These are phyloP conservation scores for Nibea albiflora DNA, from an alignment of 2,113 vertebrate species.

Conservation along the genomic window DNA sequence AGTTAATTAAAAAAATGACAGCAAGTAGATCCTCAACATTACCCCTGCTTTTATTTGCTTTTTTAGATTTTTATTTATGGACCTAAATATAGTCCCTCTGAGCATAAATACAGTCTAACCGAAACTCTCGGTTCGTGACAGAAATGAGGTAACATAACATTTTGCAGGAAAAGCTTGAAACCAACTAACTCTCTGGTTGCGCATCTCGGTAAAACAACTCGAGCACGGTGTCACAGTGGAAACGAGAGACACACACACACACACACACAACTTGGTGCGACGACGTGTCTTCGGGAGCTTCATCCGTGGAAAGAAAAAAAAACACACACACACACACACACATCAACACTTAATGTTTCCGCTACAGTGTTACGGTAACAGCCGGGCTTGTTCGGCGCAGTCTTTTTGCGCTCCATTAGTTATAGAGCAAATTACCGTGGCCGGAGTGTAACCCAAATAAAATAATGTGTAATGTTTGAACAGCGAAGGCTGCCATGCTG, in stretches of 20 bases:
- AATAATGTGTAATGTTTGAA: not conserved
- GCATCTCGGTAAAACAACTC: constrained; percentile 14
- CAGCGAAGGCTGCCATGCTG: constrained; percentile 54
- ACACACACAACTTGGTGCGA: constrained; percentile 28
- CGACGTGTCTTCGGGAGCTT: constrained; percentile 44
- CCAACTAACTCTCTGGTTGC: not conserved
- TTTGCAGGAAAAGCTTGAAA: not conserved
- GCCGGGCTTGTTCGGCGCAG: constrained; percentile 36
- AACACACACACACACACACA: constrained; percentile 34
- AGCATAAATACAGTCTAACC: not conserved
- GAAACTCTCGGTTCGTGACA: not conserved
- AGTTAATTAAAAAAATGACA: not conserved
- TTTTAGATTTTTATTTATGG: not conserved
- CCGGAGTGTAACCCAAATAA: not conserved
- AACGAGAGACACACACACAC: constrained; percentile 14
- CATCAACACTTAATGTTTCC: constrained; percentile 59
- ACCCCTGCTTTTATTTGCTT: not conserved
- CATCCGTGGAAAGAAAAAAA: constrained; percentile 61
- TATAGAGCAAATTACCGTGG: constrained; percentile 43
- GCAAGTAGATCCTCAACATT: not conserved
- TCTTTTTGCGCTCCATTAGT: constrained; percentile 48
- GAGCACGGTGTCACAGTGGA: constrained; percentile 56
- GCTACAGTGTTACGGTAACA: constrained; percentile 55
- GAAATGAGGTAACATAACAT: not conserved
- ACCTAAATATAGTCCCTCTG: not conserved